Base-by-base conservation (phyloP, 2,797 vertebrate species). In the Leptoclinus maculatus region DNA sequence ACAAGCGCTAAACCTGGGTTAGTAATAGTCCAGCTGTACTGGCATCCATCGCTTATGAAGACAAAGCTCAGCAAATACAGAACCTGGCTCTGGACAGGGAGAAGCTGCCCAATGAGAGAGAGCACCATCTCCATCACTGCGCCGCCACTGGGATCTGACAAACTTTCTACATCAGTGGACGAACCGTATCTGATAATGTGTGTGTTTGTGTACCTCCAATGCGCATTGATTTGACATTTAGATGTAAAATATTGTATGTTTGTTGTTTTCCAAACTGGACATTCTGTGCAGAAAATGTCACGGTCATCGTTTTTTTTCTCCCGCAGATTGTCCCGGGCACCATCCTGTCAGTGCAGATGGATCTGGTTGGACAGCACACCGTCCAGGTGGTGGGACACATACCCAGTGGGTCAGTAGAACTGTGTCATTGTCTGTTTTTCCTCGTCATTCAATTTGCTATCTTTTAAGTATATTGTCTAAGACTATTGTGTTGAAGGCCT, bases 341-440 rank as follows among this genome's bases (percentile, higher is more conserved):
- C 76, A 17, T 92, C 21, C 41, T 93, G 74, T 93, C 93, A 3
- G 85, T 88, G 62, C 90, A 93, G 88, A 84, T 94, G 87, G 92
- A 94, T 63, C 83, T 94, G 80, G 81, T 72, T 54, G 87, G 78
- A 71, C 81, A 74, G 70, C 79, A 92, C 77, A 84, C 87, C 32
- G 95, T 98, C 88, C 94, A 96, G 91, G 84, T 97, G 78, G 96
- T 98, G 88, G 97, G 96, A 73, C 89, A 84, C 57, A 96, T 97
- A 88, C 96, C 97, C 85, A 95, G 94, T 86, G 96, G 97, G 97
- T 98, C 95, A 91, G 96, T 80, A 87, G 59, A 85, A 83, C 84
- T 76, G 74, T 70, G 69, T 79, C 73, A 56, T 49, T 73, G 21
- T 77, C 27, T 75, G 25, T 59, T 68, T 71, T 23, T 43, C 5